Base-by-base conservation (phyloP, 2,797 vertebrate species). In the Avahi laniger region DNA sequence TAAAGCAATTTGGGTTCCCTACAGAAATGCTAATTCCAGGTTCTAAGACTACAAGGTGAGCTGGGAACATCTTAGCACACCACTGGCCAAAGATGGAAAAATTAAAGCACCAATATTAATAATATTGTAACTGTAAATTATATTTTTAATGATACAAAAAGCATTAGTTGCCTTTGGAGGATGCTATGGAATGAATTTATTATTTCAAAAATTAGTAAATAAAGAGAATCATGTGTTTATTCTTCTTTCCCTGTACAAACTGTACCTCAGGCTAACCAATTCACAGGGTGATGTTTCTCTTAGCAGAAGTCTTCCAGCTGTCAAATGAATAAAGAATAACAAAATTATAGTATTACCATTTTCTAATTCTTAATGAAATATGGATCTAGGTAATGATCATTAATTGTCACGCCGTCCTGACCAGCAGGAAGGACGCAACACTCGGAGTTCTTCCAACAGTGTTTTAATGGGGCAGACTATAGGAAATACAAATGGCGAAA, bases 191-290 rank as follows among this genome's bases (percentile, higher is more conserved):
- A 75, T 72, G 18, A 82, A 87, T 24, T 41, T 22, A 50, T 85
- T 84, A 43, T 76, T 86, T 81, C 94, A 30, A 93, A 89, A 95
- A 85, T 67, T 43, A 91, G 52, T 87, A 90, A 86, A 83, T 75
- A 80, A 94, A 75, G 72, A 90, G 22, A 83, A 76, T 30, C 46
- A 63, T 5, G 9, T 70, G 3, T 73, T 88, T 91, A 57, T 35
- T 9, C 8, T 89, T 86, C 15, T 30, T 92, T 87, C 91, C 22
- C 52, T 89, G 7, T 73, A 46, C 24, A 61, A 84, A 85, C 20
- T 75, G 2, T 76, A 78, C 12, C 43, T 95, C 35, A 69, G 54
- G 67, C 33, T 73, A 94, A 73, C 12, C 24, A 83, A 86, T 5
- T 30, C 41, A 85, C 4, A 54, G 48, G 52, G n/a, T 57, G 22